A percentile compares a stretch with the other conserved stretches of the same genome.
Evolutionary conservation across 2,113 vertebrate species (phyloP).

Genomic region (Brachyhypopomus occidentalis): DNA sequence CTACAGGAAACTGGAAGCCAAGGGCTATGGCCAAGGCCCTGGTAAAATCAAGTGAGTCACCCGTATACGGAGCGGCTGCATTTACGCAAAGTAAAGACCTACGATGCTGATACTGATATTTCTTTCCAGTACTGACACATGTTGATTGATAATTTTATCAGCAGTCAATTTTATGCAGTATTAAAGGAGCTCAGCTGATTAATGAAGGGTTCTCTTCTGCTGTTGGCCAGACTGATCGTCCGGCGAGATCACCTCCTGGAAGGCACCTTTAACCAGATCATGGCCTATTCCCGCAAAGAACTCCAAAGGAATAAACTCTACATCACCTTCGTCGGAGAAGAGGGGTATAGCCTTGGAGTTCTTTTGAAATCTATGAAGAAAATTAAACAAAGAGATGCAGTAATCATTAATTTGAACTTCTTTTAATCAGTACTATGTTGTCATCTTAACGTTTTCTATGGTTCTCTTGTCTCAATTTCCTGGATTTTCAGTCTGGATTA

Average conservation of each 20-base stretch:
- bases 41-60: conserved; percentile 87
- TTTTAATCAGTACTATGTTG: not conserved
- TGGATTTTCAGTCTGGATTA: conserved; percentile 81
- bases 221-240: conserved; percentile 81
- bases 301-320: conserved; percentile 91
- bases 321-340: conserved; percentile 88
- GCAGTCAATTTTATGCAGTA: too few relatives aligned
- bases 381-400: not conserved
- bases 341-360: conserved; percentile 74
- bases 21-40: conserved; percentile 89
- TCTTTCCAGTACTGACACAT: not conserved
- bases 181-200: not conserved
- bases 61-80: not conserved
- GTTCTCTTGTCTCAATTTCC: conserved; percentile 27
- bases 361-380: not conserved
- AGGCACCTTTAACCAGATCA: conserved; percentile 91
- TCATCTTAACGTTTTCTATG: not conserved
- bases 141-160: not conserved
- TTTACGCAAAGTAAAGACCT: too few relatives aligned
- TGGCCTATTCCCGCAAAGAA: conserved; percentile 90
- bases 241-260: conserved; percentile 86
- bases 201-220: not conserved
- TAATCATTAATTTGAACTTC: not conserved
- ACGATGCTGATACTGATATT: too few relatives aligned
- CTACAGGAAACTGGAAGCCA: conserved; percentile 90